Conservation (phyloP, 1,140 invertebrate genomes). For the Drosophila cardini region DNA sequence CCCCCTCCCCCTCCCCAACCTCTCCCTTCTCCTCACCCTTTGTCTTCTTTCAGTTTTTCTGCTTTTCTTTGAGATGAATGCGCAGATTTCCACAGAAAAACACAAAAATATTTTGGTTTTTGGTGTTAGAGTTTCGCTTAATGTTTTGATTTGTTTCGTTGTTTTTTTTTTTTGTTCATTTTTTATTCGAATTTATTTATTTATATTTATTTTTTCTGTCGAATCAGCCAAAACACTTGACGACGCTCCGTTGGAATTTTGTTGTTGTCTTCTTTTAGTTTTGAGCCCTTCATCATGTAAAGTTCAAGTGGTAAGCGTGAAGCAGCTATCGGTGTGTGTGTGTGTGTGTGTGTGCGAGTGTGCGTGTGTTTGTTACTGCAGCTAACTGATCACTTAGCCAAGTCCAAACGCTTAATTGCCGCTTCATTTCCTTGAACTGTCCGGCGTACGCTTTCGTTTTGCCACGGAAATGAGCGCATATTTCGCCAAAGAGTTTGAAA, state of each 20-base stretch:
- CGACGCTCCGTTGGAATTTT: constrained; percentile 62
- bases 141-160: constrained; percentile 28
- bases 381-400: constrained; percentile 31
- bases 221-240: constrained; percentile 77
- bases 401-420: constrained; percentile 60
- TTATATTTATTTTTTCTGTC: constrained; percentile 50
- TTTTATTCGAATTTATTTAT: constrained; percentile 6
- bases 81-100: constrained; percentile 79
- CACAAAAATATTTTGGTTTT: constrained; percentile 47
- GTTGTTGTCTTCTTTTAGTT: constrained; percentile 15
- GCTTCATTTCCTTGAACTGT: constrained; percentile 75
- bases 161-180: constrained; percentile 22
- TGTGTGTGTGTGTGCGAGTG: constrained; percentile 4
- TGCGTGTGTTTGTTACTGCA: constrained; percentile 33
- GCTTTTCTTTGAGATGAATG: constrained; percentile 69
- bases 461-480: constrained; percentile 76
- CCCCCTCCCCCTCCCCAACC: background rate
- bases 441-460: constrained; percentile 64
- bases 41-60: background rate
- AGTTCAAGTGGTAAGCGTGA: constrained; percentile 35
- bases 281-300: constrained; percentile 44
- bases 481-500: constrained; percentile 73
- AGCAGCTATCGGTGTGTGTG: constrained; percentile 19
- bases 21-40: background rate
- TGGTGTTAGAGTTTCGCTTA: constrained; percentile 45